Conservation (phyloP, 2,797 vertebrate species). For the Allobates femoralis region DNA sequence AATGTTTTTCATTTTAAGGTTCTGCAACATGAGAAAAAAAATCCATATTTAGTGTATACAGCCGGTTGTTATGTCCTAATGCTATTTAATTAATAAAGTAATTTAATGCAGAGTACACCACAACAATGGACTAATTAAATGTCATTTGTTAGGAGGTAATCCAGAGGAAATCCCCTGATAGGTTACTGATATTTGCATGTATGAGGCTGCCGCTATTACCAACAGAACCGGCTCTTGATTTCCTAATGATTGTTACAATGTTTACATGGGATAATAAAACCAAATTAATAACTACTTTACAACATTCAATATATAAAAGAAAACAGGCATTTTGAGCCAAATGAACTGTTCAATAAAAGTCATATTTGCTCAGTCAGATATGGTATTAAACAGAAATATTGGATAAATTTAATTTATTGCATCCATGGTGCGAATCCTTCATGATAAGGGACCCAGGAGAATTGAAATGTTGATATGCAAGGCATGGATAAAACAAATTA, state of each 20-base stretch:
- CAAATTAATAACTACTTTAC: slow-evolving; percentile 55
- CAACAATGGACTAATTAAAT: slow-evolving; percentile 50
- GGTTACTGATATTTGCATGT: slow-evolving; percentile 49
- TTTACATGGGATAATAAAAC: slow-evolving; percentile 59
- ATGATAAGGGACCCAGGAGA: slow-evolving; percentile 55
- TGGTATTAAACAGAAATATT: slow-evolving; percentile 57
- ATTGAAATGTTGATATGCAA: slow-evolving; percentile 52
- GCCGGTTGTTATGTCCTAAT: slow-evolving; percentile 44
- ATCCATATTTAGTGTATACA: slow-evolving; percentile 41
- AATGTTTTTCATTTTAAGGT: background rate
- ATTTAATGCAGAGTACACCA: slow-evolving; percentile 55
- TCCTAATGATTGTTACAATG: slow-evolving; percentile 55
- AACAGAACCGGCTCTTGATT: slow-evolving; percentile 10
- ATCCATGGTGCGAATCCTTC: slow-evolving; percentile 60
- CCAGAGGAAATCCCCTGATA: slow-evolving; percentile 29
- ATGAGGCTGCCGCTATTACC: slow-evolving; percentile 43
- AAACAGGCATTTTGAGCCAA: slow-evolving; percentile 50
- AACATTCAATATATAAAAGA: slow-evolving; percentile 39
- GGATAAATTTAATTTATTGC: slow-evolving; percentile 61
- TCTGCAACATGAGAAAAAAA: slow-evolving; percentile 33
- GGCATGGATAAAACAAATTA: slow-evolving; percentile 56
- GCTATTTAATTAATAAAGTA: slow-evolving; percentile 60
- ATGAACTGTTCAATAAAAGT: slow-evolving; percentile 54
- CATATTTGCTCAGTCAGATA: slow-evolving; percentile 53
- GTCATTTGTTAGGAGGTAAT: slow-evolving; percentile 53